Percentiles rank a stretch among this genome's conserved stretches.
These are phyloP conservation scores for Neostethus bicornis DNA, from an alignment of 2,797 vertebrate genomes.

Conservation along the genomic window DNA sequence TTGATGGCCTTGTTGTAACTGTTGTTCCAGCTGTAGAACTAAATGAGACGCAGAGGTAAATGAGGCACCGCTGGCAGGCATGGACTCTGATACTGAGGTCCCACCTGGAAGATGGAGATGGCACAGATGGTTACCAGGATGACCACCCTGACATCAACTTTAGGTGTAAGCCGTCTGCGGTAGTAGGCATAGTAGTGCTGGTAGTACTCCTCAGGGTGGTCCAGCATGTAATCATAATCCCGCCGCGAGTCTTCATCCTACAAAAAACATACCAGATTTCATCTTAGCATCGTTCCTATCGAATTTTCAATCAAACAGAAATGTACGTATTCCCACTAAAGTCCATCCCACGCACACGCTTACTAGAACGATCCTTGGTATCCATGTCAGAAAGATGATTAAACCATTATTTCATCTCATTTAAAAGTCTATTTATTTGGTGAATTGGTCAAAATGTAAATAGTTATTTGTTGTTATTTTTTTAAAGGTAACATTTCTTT, in stretches of 20 bases:
- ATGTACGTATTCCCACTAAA: too few species aligned
- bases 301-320: too few species aligned
- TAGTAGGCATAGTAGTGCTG: constrained; percentile 97
- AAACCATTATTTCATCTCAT: too few species aligned
- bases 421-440: too few species aligned
- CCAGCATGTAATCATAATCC: constrained; percentile 98
- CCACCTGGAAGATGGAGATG: constrained; percentile 93
- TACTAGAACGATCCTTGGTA: too few species aligned
- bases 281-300: too few species aligned
- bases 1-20: constrained; percentile 97
- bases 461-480: too few species aligned
- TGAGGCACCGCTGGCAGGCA: too few species aligned
- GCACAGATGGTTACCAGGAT: constrained; percentile 92
- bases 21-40: constrained; percentile 99
- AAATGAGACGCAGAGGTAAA: not conserved
- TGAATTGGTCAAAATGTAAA: too few species aligned
- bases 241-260: constrained; percentile 94
- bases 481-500: too few species aligned
- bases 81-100: not conserved
- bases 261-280: constrained; percentile 1
- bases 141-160: constrained; percentile 92
- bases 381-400: too few species aligned
- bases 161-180: constrained; percentile 87
- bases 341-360: too few species aligned
- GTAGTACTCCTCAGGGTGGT: constrained; percentile 96